phyloP scores from a whole-genome alignment of 2,888 invertebrate genomes.

The Omphaloscelis lunosa region DNA sequence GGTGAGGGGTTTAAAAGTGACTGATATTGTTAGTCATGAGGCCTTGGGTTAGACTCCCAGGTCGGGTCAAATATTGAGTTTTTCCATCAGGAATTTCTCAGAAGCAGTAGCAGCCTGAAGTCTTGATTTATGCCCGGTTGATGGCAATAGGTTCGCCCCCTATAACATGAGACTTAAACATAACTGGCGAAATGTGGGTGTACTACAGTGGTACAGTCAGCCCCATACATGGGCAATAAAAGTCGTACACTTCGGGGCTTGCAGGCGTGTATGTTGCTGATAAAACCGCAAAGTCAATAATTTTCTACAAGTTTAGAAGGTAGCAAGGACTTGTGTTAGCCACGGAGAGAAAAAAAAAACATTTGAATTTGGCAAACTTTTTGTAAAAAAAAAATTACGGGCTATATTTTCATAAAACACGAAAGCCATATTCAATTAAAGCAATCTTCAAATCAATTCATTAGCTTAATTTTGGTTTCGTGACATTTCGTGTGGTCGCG shows the following conservation, averaged over 20 bases:
- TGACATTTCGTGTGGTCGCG: slow-evolving; percentile 49
- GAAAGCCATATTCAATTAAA: slow-evolving; percentile 50
- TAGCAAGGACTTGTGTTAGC: neutral
- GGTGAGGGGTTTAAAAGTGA: neutral
- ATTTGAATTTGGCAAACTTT: neutral
- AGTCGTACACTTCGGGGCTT: neutral
- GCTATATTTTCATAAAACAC: slow-evolving; percentile 37
- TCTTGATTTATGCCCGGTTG: neutral
- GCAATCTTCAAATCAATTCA: slow-evolving; percentile 52
- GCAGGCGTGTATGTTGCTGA: too few species aligned
- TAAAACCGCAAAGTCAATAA: neutral
- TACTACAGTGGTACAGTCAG: neutral
- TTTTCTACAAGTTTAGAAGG: neutral
- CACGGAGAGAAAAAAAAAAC: neutral
- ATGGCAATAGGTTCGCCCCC: neutral
- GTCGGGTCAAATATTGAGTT: too few species aligned
- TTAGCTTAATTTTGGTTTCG: slow-evolving; percentile 45
- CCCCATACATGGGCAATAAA: neutral
- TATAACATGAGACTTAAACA: too few species aligned
- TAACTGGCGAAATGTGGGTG: neutral
- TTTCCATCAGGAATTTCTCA: neutral
- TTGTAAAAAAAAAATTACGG: neutral
- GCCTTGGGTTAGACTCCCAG: neutral
- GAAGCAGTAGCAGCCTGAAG: neutral
- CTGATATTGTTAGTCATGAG: neutral